Conservation (phyloP, 2,797 vertebrate species). For the Balearica regulorum region DNA sequence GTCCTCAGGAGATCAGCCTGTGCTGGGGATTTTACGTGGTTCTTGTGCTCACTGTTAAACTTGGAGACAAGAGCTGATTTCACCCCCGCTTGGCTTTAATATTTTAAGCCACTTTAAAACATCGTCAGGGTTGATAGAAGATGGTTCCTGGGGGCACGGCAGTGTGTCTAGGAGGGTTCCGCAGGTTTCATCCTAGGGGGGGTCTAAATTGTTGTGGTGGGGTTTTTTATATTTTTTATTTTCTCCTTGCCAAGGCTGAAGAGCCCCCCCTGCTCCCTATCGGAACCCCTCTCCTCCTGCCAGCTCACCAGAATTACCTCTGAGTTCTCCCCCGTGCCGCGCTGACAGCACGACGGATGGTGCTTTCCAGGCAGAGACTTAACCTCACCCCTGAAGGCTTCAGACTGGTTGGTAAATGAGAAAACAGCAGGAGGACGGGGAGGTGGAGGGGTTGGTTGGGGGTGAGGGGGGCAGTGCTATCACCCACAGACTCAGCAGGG, state of each 20-base stretch:
- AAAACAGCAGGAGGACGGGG: rapidly evolving
- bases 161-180: not conserved
- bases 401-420: not conserved
- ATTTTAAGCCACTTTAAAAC: not conserved
- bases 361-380: not conserved
- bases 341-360: rapidly evolving
- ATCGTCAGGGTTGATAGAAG: rapidly evolving
- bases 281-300: not conserved
- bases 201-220: not conserved
- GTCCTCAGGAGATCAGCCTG: not conserved
- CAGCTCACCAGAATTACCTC: not conserved
- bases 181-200: not conserved
- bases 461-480: rapidly evolving
- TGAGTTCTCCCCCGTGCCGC: rapidly evolving
- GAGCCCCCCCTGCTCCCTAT: too few species aligned
- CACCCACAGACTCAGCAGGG: rapidly evolving
- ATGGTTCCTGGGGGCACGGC: not conserved
- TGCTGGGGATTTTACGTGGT: not conserved
- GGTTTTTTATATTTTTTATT: too few species aligned
- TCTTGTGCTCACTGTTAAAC: rapidly evolving
- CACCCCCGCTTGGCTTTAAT: not conserved
- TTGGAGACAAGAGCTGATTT: not conserved
- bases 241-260: not conserved
- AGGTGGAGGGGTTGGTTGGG: too few species aligned
- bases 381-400: rapidly evolving